Percentiles rank a stretch among this genome's conserved stretches.
These are phyloP conservation scores for Drosophila acutilabella DNA, from an alignment of 2,888 invertebrate species.

Conservation along the genomic window DNA sequence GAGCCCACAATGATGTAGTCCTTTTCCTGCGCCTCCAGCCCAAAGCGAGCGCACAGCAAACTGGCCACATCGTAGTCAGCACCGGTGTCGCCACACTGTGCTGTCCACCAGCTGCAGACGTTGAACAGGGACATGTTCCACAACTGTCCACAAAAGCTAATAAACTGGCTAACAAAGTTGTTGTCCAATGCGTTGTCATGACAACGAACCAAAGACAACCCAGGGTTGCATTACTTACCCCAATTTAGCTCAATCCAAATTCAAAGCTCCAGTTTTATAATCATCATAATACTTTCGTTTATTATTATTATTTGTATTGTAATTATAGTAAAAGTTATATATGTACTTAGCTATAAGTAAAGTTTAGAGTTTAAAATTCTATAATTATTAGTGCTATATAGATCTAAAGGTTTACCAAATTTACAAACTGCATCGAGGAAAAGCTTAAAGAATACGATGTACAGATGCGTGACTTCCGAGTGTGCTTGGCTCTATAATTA, in stretches of 20 bases:
- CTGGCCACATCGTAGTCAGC: constrained; percentile 86
- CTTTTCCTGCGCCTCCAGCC: constrained; percentile 87
- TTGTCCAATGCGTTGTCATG: constrained; percentile 31
- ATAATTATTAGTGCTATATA: constrained; percentile 12
- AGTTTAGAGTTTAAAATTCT: constrained; percentile 31
- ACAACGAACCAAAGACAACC: not conserved
- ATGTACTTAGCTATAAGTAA: constrained; percentile 33
- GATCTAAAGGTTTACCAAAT: constrained; percentile 41
- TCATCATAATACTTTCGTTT: constrained; percentile 49
- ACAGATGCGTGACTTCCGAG: constrained; percentile 17
- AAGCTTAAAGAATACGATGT: constrained; percentile 50
- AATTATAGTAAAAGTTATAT: constrained; percentile 46
- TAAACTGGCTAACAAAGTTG: constrained; percentile 13
- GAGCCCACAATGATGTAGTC: constrained; percentile 92
- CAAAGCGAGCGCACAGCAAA: constrained; percentile 86
- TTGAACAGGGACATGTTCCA: constrained; percentile 95
- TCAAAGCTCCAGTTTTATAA: constrained; percentile 16
- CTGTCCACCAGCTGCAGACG: constrained; percentile 95
- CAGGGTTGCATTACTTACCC: not conserved
- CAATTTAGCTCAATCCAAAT: too few relatives aligned
- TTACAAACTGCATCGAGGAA: constrained; percentile 25
- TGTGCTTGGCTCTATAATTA: constrained; percentile 19
- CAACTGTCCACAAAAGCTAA: not conserved
- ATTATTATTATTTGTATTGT: constrained; percentile 21
- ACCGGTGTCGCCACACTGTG: constrained; percentile 87